phyloP scores from a whole-genome alignment of 2,113 vertebrate species.

The human region DNA sequence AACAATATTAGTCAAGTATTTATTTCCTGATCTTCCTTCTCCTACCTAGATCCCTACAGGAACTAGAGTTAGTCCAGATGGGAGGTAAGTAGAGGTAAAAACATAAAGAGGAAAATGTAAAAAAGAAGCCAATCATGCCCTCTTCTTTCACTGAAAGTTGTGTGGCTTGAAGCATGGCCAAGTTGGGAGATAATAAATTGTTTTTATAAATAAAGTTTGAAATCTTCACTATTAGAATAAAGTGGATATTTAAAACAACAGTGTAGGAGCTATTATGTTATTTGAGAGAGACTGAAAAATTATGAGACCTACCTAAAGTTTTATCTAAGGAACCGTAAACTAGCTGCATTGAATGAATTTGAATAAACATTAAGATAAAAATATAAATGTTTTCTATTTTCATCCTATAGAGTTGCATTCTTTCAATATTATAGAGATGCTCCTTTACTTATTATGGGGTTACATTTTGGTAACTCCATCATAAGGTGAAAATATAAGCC shows the following conservation, averaged over 20 bases:
- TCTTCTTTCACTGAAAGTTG: not conserved
- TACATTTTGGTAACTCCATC: not conserved
- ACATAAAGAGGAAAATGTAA: not conserved
- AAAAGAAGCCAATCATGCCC: fast-evolving
- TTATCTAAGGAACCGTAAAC: not conserved
- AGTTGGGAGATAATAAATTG: not conserved
- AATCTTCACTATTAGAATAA: not conserved
- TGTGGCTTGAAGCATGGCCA: not conserved
- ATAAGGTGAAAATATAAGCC: not conserved
- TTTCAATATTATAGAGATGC: not conserved
- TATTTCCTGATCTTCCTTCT: not conserved
- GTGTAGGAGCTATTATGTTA: not conserved
- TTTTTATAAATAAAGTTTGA: not conserved
- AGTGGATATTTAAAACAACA: not conserved
- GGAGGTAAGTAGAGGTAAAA: not conserved
- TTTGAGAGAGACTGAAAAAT: not conserved
- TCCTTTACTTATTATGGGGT: not conserved
- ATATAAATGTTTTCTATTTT: not conserved
- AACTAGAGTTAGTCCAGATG: not conserved
- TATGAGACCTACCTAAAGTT: not conserved
- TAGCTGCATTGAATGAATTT: not conserved
- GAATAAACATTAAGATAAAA: not conserved
- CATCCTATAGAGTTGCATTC: not conserved
- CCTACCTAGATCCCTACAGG: not conserved
- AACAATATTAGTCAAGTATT: not conserved